Evolutionary conservation across 2,888 invertebrate species (phyloP).

Genomic region (Helleia helle): DNA sequence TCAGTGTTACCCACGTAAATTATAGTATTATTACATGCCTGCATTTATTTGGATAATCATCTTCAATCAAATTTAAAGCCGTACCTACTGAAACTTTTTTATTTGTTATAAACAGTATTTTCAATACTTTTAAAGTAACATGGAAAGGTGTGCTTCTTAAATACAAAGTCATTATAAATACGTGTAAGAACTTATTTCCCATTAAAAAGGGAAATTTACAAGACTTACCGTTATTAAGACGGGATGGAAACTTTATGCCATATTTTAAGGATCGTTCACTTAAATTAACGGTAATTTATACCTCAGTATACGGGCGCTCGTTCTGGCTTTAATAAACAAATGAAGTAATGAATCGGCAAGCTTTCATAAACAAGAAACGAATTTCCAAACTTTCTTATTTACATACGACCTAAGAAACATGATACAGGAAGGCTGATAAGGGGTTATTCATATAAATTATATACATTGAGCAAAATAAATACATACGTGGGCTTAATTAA

Average conservation of each 20-base stretch:
- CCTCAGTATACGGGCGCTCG: slow-evolving; percentile 53
- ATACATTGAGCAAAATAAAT: too few relatives aligned
- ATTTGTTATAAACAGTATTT: too few relatives aligned
- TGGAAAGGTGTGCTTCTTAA: too few relatives aligned
- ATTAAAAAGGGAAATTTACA: not conserved
- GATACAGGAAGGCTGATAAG: not conserved
- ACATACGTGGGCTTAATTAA: too few relatives aligned
- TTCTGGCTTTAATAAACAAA: slow-evolving; percentile 66
- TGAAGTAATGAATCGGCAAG: slow-evolving; percentile 62
- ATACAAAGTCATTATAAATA: not conserved
- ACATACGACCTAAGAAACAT: slow-evolving; percentile 27
- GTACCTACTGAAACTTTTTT: too few relatives aligned
- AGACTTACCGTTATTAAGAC: slow-evolving; percentile 40
- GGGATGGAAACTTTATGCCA: slow-evolving; percentile 64
- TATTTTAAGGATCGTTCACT: slow-evolving; percentile 65
- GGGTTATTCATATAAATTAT: too few relatives aligned
- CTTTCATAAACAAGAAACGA: slow-evolving; percentile 54
- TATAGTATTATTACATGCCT: too few relatives aligned
- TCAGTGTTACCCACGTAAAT: too few relatives aligned
- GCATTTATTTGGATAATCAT: too few relatives aligned
- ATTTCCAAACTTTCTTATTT: slow-evolving; percentile 56
- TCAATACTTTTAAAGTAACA: too few relatives aligned
- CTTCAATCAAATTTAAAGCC: too few relatives aligned
- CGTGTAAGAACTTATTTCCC: not conserved
- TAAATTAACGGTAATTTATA: slow-evolving; percentile 72